A percentile compares a stretch with the other conserved stretches of the same genome.
These are phyloP conservation scores for Benthochromis sp. DNA, from an alignment of 2,113 vertebrate genomes.

Conservation along the genomic window DNA sequence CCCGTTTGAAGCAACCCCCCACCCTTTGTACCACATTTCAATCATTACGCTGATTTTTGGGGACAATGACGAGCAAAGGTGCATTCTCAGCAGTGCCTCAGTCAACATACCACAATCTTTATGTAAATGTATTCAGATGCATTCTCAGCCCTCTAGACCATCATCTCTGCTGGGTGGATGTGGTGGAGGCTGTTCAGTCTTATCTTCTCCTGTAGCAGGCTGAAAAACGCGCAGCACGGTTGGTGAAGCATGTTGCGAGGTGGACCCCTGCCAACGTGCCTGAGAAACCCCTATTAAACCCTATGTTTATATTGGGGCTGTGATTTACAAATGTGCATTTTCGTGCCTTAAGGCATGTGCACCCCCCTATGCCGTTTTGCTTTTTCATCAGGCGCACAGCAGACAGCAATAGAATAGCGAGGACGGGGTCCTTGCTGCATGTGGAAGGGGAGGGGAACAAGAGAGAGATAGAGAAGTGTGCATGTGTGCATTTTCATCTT, in stretches of 20 bases:
- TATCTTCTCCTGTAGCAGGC: neutral
- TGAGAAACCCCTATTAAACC: slow-evolving; percentile 51
- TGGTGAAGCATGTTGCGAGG: neutral
- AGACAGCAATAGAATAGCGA: slow-evolving; percentile 55
- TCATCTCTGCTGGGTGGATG: slow-evolving; percentile 32
- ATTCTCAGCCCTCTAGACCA: slow-evolving; percentile 43
- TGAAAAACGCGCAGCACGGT: neutral
- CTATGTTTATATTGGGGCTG: slow-evolving; percentile 15
- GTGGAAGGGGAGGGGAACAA: slow-evolving; percentile 28
- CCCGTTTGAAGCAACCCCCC: neutral
- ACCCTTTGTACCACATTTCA: slow-evolving; percentile 5
- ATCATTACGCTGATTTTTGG: slow-evolving; percentile 39
- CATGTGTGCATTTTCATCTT: slow-evolving; percentile 40
- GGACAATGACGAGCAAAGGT: slow-evolving; percentile 16
- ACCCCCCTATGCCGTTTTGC: slow-evolving; percentile 9
- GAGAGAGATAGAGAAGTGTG: slow-evolving; percentile 5
- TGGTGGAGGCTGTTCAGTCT: slow-evolving; percentile 17
- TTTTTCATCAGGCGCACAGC: slow-evolving; percentile 68
- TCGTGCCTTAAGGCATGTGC: slow-evolving; percentile 26
- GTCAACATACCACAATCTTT: slow-evolving; percentile 60
- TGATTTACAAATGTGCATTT: slow-evolving; percentile 54
- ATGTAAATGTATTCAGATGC: slow-evolving; percentile 78
- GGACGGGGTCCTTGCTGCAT: slow-evolving; percentile 60
- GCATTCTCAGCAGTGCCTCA: slow-evolving; percentile 39
- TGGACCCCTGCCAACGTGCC: slow-evolving; percentile 19